Base-by-base conservation (phyloP, 1,140 invertebrate genomes). In the Saccostrea cuccullata region DNA sequence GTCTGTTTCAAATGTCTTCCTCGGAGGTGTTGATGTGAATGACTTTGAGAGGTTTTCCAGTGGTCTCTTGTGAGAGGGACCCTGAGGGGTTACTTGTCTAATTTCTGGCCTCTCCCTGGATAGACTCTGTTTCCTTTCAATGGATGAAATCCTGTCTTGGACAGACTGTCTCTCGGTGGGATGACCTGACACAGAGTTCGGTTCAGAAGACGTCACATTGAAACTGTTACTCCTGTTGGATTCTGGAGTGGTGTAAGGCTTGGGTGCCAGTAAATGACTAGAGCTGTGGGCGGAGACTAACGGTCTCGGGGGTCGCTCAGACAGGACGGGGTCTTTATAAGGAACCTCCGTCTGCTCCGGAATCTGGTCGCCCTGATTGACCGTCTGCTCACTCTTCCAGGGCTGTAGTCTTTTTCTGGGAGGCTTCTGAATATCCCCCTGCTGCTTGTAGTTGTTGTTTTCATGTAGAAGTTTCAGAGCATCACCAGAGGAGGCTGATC, bases 401-500 rank as follows among this genome's bases (percentile, higher is more conserved):
- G 87, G 87, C 26, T 91, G 89, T 86, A 90, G 84, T 47, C 90
- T 86, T 85, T 90, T 91, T 20, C 91, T 73, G 17, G 90, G 87
- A 13, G 90, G 90, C 89, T 91, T 91, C 86, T 89, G 84, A 15
- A 89, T 77, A 5, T 88, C 89, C 15, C 64, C 82, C 67, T 86
- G 89, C 30, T 82, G 87, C 47, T 87, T 86, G 36, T 89, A 89
- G 36, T 87, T 85, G 56, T 89, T 89, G 9, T 84, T 85, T 60
- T 90, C 90, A 17, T 83, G 64, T 55, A 87, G 86, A 17, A 89
- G 60, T 47, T 89, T 89, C 8, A 82, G 83, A 15, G 93, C 85
- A 58, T 89, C 89, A 13, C 90, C 91, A 12, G 91, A 90, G 17
- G 93, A 93, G 20, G 89, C 86, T 1, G 93, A 92, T 13, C 93